Percentiles rank a stretch among this genome's conserved stretches.
These are phyloP conservation scores for Volucella inanis DNA, from an alignment of 2,888 invertebrate genomes.

Conservation along the genomic window DNA sequence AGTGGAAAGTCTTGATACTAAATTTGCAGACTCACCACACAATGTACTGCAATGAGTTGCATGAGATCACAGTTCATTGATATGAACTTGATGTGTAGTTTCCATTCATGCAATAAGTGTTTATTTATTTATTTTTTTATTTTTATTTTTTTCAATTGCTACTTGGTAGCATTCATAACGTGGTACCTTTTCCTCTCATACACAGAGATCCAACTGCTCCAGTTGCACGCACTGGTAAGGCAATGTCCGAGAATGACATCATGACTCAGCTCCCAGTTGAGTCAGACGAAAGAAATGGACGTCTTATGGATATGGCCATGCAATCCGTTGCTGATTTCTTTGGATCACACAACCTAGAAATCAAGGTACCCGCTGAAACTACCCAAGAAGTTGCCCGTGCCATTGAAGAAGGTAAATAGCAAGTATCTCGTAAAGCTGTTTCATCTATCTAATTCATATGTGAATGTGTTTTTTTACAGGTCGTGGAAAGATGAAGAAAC, in stretches of 20 bases:
- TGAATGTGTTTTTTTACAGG: conserved; percentile 83
- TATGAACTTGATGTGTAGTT: neutral
- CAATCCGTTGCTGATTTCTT: conserved; percentile 85
- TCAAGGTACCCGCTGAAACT: conserved; percentile 88
- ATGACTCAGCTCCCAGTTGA: conserved; percentile 84
- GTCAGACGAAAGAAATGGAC: conserved; percentile 84
- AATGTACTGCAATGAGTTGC: conserved; percentile 19
- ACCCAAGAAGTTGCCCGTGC: conserved; percentile 87
- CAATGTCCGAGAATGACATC: conserved; percentile 84
- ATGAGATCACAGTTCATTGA: conserved; percentile 10
- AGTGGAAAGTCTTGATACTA: neutral
- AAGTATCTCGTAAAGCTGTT: conserved; percentile 22
- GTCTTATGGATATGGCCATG: conserved; percentile 85
- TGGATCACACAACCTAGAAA: conserved; percentile 86
- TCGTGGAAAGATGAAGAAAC: conserved; percentile 90
- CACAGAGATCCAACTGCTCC: conserved; percentile 81
- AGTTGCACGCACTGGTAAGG: conserved; percentile 81
- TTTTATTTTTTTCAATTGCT: conserved; percentile 23
- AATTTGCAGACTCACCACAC: neutral
- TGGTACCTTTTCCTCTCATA: conserved; percentile 31
- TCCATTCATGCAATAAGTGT: conserved; percentile 40
- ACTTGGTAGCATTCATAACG: conserved; percentile 38
- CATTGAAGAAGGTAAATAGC: conserved; percentile 88
- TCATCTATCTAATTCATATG: conserved; percentile 19
- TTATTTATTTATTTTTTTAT: conserved; percentile 3